These are phyloP conservation scores for Caenorhabditis elegans DNA, from an alignment of 1,140 invertebrate genomes.

Conservation along the genomic window WBcel235 BX284606.5:7730001-7730500, in stretches of 20 bases:
- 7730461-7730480: conserved; percentile 20
- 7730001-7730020: conserved; percentile 41
- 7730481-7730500: conserved; percentile 38
- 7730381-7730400: conserved; percentile 39
- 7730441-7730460: conserved; percentile 24
- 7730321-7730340: conserved; percentile 50
- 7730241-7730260: conserved; percentile 41
- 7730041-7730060: conserved; percentile 52
- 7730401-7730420: conserved; percentile 43
- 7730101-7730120: conserved; percentile 43
- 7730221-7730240: background rate
- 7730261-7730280: conserved; percentile 39
- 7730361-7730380: conserved; percentile 33
- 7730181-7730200: conserved; percentile 31
- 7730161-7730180: background rate
- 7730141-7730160: conserved; percentile 47
- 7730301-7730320: conserved; percentile 42
- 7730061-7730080: conserved; percentile 40
- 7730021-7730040: conserved; percentile 45
- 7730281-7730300: background rate
- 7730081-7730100: conserved; percentile 50
- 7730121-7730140: conserved; percentile 50
- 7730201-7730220: conserved; percentile 18
- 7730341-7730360: conserved; percentile 48
- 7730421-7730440: conserved; percentile 18